A percentile compares a stretch with the other conserved stretches of the same genome.
phyloP scores from a whole-genome alignment of 92 coral and sea anemone species.

The Metridium senile region DNA sequence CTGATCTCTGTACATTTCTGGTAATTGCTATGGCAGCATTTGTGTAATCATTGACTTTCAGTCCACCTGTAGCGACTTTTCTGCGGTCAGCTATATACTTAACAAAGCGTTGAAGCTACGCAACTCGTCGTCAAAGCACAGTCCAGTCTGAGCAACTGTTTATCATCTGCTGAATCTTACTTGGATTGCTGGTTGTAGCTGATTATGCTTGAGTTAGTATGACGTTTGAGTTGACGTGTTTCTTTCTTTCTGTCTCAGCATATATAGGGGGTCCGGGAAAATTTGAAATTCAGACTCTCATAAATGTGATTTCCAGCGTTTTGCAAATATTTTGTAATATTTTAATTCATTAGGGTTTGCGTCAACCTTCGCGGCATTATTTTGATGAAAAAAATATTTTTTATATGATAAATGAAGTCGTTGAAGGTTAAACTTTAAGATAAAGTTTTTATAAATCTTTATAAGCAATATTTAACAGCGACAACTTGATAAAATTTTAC shows the following conservation, averaged over 20 bases:
- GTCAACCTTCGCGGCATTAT: no score
- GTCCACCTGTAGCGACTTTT: conserved; percentile 17
- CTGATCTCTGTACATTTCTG: conserved; percentile 33
- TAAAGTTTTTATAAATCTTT: no score
- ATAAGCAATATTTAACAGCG: no score
- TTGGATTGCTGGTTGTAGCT: not conserved
- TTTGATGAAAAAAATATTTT: no score
- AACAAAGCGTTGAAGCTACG: conserved; percentile 52
- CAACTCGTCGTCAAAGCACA: conserved; percentile 38
- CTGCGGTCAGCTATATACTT: conserved; percentile 28
- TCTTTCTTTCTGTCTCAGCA: conserved; percentile 4
- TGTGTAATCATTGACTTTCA: conserved; percentile 41
- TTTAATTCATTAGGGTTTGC: no score
- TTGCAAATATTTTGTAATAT: no score
- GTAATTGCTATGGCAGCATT: conserved; percentile 45
- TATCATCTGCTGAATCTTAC: conserved; percentile 13
- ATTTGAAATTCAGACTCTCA: conserved; percentile 10
- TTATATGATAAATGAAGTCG: no score
- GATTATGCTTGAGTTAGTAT: not conserved
- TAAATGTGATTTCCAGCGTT: no score
- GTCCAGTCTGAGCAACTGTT: conserved; percentile 24
- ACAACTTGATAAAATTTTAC: no score
- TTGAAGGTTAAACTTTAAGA: no score
- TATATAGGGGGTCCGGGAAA: not conserved
- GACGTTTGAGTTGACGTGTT: not conserved